Conservation (phyloP, 2,113 vertebrate genomes). For the Xenopus tropicalis region UCB_Xtro_10.0 CM004445.2:100758501-100759000, state of each 20-base stretch:
- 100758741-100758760: constrained; percentile 11
- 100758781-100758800: constrained; percentile 10
- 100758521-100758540: constrained; percentile 45
- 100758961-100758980: too few relatives aligned
- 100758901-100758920: too few relatives aligned
- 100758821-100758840: background rate
- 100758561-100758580: constrained; percentile 19
- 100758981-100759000: too few relatives aligned
- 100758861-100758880: too few relatives aligned
- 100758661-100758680: too few relatives aligned
- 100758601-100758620: background rate
- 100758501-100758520: constrained; percentile 53
- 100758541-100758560: constrained; percentile 37
- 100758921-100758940: too few relatives aligned
- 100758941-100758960: too few relatives aligned
- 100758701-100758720: background rate
- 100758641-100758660: too few relatives aligned
- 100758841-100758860: background rate
- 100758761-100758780: constrained; percentile 29
- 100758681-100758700: too few relatives aligned
- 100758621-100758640: too few relatives aligned
- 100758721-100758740: background rate
- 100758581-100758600: constrained; percentile 40
- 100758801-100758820: constrained; percentile 10
- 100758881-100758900: too few relatives aligned